A percentile compares a stretch with the other conserved stretches of the same genome.
phyloP scores from a whole-genome alignment of 1,140 invertebrate species.

The Vanessa atalanta region DNA sequence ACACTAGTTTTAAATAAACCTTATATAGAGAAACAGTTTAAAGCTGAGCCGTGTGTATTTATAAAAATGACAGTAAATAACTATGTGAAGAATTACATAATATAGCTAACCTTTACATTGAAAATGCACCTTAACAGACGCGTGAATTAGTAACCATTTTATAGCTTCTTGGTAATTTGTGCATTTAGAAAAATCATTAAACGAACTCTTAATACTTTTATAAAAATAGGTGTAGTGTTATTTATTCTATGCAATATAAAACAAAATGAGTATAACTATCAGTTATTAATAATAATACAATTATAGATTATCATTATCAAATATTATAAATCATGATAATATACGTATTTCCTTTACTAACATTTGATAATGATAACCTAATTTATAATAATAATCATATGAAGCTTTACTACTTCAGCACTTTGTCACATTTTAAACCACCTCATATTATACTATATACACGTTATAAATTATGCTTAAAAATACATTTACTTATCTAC shows the following conservation, averaged over 20 bases:
- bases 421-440: background rate
- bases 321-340: background rate
- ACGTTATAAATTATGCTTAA: background rate
- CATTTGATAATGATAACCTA: conserved; percentile 5
- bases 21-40: no score
- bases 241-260: background rate
- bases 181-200: background rate
- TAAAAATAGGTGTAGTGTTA: no score
- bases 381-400: background rate
- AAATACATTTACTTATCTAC: conserved; percentile 6
- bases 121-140: no score
- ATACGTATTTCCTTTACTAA: background rate
- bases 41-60: no score
- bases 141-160: no score
- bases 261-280: background rate
- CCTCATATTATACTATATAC: conserved; percentile 13
- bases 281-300: background rate
- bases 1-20: no score
- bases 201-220: no score
- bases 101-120: no score
- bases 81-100: no score
- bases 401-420: background rate
- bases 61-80: no score
- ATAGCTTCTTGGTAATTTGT: background rate
- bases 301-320: background rate